phyloP scores from a whole-genome alignment of 2,797 vertebrate species.

The Knipowitschia caucasica region DNA sequence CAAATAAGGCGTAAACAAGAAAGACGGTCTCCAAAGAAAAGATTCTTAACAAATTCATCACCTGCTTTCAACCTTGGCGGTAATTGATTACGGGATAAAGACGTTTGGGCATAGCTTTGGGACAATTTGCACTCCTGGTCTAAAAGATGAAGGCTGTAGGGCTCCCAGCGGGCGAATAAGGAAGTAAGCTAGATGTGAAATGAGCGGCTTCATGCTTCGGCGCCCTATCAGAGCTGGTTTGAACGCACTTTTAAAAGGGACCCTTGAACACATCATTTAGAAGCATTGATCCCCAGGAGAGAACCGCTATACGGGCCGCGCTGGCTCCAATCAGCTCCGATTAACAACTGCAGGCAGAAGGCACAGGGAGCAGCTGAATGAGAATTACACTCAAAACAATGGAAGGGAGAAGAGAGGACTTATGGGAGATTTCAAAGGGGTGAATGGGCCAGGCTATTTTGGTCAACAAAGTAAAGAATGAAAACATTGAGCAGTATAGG shows the following conservation, averaged over 20 bases:
- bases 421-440: constrained; percentile 26
- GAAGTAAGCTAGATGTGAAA: constrained; percentile 75
- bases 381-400: constrained; percentile 45
- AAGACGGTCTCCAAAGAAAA: constrained; percentile 30
- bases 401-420: constrained; percentile 19
- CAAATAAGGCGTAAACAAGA: constrained; percentile 52
- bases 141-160: constrained; percentile 42
- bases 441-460: constrained; percentile 49
- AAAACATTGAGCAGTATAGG: not conserved
- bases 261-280: constrained; percentile 73
- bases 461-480: not conserved
- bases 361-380: constrained; percentile 44
- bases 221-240: constrained; percentile 66
- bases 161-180: constrained; percentile 69
- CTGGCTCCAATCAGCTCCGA: constrained; percentile 71
- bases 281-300: constrained; percentile 75
- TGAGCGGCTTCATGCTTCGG: constrained; percentile 68
- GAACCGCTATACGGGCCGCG: constrained; percentile 55
- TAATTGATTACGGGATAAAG: constrained; percentile 68
- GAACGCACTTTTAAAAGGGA: constrained; percentile 63
- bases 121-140: constrained; percentile 60
- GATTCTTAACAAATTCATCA: constrained; percentile 63
- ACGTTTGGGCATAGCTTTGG: constrained; percentile 63
- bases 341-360: constrained; percentile 60
- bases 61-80: constrained; percentile 62